Percentiles rank a stretch among this genome's conserved stretches.
These are phyloP conservation scores for Heliconius erato DNA, from an alignment of 2,888 invertebrate species.

Conservation along the genomic window DNA sequence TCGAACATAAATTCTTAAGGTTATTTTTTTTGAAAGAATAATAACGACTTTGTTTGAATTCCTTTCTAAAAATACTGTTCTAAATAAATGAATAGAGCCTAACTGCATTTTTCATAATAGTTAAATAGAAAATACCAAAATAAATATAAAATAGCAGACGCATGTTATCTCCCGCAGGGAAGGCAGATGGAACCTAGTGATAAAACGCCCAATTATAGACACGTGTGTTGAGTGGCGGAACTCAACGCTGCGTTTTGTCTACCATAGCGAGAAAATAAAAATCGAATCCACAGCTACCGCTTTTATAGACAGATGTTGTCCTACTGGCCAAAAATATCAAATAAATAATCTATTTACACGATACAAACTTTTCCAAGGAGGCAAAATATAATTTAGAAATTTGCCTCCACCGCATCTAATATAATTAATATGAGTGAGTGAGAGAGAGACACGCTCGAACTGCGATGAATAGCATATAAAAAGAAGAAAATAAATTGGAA, in stretches of 20 bases:
- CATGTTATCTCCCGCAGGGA: not conserved
- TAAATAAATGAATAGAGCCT: too few relatives aligned
- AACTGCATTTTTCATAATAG: too few relatives aligned
- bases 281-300: too few relatives aligned
- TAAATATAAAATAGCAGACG: not conserved
- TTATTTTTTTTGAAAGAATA: not conserved
- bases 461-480: not conserved
- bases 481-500: conserved; percentile 45
- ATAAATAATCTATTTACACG: too few relatives aligned
- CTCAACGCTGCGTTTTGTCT: not conserved
- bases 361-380: too few relatives aligned
- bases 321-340: too few relatives aligned
- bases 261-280: not conserved
- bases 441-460: not conserved
- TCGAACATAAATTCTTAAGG: not conserved
- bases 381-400: too few relatives aligned
- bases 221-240: not conserved
- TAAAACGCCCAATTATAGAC: not conserved
- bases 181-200: not conserved
- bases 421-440: not conserved
- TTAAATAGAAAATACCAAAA: not conserved
- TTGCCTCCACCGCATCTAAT: not conserved
- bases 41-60: not conserved
- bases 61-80: not conserved
- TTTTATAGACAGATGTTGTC: too few relatives aligned